Percentiles rank a stretch among this genome's conserved stretches.
These are phyloP conservation scores for Barbus barbus DNA, from an alignment of 2,113 vertebrate species.

Conservation along the genomic window DNA sequence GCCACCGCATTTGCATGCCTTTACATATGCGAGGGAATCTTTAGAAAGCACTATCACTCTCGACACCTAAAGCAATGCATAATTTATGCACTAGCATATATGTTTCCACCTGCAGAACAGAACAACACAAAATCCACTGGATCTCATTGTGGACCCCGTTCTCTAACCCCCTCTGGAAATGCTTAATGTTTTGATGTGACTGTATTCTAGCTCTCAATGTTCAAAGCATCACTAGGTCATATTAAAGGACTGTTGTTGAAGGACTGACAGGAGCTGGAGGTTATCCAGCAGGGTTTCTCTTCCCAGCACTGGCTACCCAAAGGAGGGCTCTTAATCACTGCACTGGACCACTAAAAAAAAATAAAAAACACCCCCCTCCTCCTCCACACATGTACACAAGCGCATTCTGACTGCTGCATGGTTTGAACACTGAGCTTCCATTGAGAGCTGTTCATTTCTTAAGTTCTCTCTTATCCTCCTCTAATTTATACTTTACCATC, in stretches of 20 bases:
- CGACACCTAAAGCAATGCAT: constrained; percentile 57
- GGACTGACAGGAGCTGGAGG: constrained; percentile 2
- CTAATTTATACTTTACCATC: not conserved
- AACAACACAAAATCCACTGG: constrained; percentile 39
- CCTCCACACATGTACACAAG: constrained; percentile 35
- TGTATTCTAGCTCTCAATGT: constrained; percentile 48
- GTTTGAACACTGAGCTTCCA: not conserved
- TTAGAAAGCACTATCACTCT: not conserved
- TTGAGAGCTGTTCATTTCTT: not conserved
- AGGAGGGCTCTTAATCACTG: constrained; percentile 41
- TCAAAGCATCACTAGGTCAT: not conserved
- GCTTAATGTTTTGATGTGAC: constrained; percentile 60
- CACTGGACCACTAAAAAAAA: not conserved
- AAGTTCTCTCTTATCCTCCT: not conserved
- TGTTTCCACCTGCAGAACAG: constrained; percentile 51
- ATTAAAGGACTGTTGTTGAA: not conserved
- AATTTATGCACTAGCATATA: constrained; percentile 56
- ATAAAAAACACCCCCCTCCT: not conserved
- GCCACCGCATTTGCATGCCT: not conserved
- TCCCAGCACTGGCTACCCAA: constrained; percentile 43
- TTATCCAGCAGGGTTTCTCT: not conserved
- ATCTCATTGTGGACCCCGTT: constrained; percentile 37
- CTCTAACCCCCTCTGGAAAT: constrained; percentile 48
- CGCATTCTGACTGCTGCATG: not conserved
- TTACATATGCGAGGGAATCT: not conserved